Percentiles rank a stretch among this genome's conserved stretches.
phyloP scores from a whole-genome alignment of 2,888 invertebrate species.

The Drosophila cognata region DNA sequence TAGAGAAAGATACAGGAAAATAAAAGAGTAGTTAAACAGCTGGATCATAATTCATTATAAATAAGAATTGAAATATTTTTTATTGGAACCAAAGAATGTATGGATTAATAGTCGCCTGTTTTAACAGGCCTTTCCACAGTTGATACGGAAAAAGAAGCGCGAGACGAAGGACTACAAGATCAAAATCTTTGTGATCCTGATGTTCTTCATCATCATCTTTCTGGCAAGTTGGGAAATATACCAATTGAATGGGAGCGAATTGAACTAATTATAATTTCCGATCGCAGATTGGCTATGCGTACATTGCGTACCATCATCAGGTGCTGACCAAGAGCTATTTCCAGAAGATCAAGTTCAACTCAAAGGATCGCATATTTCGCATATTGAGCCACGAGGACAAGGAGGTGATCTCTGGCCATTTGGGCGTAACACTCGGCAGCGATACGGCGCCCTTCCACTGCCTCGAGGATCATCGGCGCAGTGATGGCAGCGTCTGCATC shows the following conservation, averaged over 20 bases:
- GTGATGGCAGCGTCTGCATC: conserved; percentile 90
- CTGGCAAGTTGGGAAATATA: conserved; percentile 84
- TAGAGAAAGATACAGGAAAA: neutral
- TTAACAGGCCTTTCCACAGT: conserved; percentile 89
- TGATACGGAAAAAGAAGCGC: conserved; percentile 89
- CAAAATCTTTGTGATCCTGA: conserved; percentile 91
- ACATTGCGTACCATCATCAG: conserved; percentile 93
- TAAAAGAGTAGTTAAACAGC: neutral
- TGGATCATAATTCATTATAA: neutral
- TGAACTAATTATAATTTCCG: neutral
- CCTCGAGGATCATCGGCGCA: conserved; percentile 87
- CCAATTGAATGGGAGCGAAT: neutral
- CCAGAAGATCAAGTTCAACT: conserved; percentile 92
- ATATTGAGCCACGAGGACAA: conserved; percentile 90
- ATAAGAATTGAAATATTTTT: too few relatives aligned
- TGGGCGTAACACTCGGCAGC: conserved; percentile 87
- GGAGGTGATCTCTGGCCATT: conserved; percentile 89
- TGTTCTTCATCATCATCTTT: conserved; percentile 92
- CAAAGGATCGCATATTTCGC: conserved; percentile 90
- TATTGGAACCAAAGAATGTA: neutral
- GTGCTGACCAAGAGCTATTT: conserved; percentile 93
- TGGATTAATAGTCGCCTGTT: neutral
- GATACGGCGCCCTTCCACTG: conserved; percentile 90
- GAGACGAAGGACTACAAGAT: conserved; percentile 91
- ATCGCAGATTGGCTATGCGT: conserved; percentile 90